Evolutionary conservation across 2,888 invertebrate species (phyloP).

Genomic region (Gymnosoma rotundatum): DNA sequence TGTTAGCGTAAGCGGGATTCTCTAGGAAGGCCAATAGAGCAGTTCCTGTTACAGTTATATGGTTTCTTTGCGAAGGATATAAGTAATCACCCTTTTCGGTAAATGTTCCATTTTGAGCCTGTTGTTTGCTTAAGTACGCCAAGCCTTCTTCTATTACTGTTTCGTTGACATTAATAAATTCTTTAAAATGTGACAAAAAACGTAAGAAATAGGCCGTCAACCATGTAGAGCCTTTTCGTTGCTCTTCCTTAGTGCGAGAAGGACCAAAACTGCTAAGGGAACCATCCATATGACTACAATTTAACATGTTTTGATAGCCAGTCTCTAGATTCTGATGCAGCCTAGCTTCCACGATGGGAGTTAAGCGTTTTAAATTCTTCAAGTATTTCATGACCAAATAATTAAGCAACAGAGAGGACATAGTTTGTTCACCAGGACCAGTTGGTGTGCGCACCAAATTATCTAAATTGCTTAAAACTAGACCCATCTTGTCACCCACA

Average conservation of each 20-base stretch:
- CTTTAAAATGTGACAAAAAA: conserved; percentile 87
- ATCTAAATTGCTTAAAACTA: too few species aligned
- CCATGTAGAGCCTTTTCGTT: conserved; percentile 87
- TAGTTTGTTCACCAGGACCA: conserved; percentile 90
- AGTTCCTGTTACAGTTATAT: conserved; percentile 79
- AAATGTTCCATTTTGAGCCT: conserved; percentile 89
- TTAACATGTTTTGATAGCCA: conserved; percentile 82
- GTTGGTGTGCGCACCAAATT: conserved; percentile 83
- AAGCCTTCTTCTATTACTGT: too few species aligned
- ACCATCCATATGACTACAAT: conserved; percentile 92
- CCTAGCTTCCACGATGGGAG: too few species aligned
- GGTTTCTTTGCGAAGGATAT: conserved; percentile 87
- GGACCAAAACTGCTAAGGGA: conserved; percentile 93
- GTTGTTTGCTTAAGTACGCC: conserved; percentile 82
- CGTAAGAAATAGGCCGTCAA: conserved; percentile 92
- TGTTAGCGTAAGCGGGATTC: conserved; percentile 75
- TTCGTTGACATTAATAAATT: conserved; percentile 83
- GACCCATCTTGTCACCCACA: conserved; percentile 73
- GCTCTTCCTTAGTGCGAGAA: conserved; percentile 76
- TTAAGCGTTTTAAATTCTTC: too few species aligned
- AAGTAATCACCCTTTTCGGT: conserved; percentile 88
- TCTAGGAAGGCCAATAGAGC: conserved; percentile 88
- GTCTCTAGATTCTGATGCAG: too few species aligned
- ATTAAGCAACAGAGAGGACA: conserved; percentile 87
- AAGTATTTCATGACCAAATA: too few species aligned